Conservation (phyloP, 2,888 invertebrate species). For the Pandemis heparana region DNA sequence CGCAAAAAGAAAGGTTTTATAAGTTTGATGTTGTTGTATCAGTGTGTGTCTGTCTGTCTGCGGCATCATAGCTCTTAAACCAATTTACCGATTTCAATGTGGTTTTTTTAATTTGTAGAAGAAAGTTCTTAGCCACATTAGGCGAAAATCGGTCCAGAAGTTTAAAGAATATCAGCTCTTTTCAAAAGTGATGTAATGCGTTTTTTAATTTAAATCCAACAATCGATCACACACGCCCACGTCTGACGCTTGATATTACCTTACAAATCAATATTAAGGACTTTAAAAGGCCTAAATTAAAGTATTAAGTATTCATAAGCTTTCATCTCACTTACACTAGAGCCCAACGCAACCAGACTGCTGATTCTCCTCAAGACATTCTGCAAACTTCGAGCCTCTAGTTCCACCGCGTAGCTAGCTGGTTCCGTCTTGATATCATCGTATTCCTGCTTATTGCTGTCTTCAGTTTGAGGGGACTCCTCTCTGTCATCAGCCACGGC, state of each 20-base stretch:
- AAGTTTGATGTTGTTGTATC: no score
- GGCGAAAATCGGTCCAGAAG: no score
- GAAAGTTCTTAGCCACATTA: no score
- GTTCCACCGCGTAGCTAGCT: constrained; percentile 82
- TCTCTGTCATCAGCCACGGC: constrained; percentile 55
- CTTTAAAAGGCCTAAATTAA: not conserved
- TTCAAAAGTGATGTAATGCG: no score
- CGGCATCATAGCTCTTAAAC: no score
- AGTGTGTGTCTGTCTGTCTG: no score
- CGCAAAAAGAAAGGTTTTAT: no score
- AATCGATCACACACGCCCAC: not conserved
- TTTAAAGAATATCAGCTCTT: no score
- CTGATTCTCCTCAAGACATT: constrained; percentile 95
- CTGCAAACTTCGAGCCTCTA: constrained; percentile 92
- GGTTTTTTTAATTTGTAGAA: no score
- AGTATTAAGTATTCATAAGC: not conserved
- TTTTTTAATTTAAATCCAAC: no score
- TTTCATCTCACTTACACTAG: constrained; percentile 86
- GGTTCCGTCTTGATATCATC: constrained; percentile 68
- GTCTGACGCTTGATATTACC: not conserved
- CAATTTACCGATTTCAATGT: no score
- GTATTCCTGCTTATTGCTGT: constrained; percentile 58
- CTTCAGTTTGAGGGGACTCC: constrained; percentile 53
- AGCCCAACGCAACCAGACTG: constrained; percentile 93
- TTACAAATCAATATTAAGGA: not conserved